Evolutionary conservation across 1,140 invertebrate genomes (phyloP), one percentile per base, ranked within the genome.

Genomic region (Drosophila baimaii): DNA sequence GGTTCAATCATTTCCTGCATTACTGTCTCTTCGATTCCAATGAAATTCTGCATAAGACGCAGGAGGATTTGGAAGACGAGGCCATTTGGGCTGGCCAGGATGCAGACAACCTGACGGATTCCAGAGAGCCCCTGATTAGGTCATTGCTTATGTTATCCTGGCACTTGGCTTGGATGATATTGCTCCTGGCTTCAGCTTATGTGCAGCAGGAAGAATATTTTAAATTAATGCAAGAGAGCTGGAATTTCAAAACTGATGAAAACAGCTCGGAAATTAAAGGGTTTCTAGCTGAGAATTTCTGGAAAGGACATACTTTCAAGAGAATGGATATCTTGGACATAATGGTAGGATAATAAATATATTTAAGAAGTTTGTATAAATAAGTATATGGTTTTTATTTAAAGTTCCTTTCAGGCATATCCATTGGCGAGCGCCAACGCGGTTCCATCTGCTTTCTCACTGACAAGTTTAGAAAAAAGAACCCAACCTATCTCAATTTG

Each of bases 191-290:
- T 9, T 52, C 73, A 1, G 81, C 81, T 17, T 5, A 43, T 7
- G 2, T 66, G 2, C 77, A 85, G 5, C 77, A 78, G n/a, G n/a
- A 8, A 0, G 69, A 74, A 31, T 66, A 71, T 13, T n/a, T 39
- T 0, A 57, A 21, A 13, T n/a, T 85, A 2, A 21, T 64, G 2
- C 15, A 25, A 3, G 23, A 39, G 17, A 33, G 59, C 23, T 85
- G 73, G 69, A n/a, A 47, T 8, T 23, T 56, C 4, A 37, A 73
- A 13, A 41, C 64, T 1, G 39, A 56, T 35, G 41, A 15, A n/a
- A 54, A 44, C 0, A 23, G 25, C 43, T 27, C 13, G 3, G 47
- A 61, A 21, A 3, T 64, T 2, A 74, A 55, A 21, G 31, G 29
- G 2, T 43, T 57, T 29, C 0, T 43, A 13, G 35, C 2, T 7